Conservation (phyloP, 2,888 invertebrate species). For the Caenorhabditis plicata region DNA sequence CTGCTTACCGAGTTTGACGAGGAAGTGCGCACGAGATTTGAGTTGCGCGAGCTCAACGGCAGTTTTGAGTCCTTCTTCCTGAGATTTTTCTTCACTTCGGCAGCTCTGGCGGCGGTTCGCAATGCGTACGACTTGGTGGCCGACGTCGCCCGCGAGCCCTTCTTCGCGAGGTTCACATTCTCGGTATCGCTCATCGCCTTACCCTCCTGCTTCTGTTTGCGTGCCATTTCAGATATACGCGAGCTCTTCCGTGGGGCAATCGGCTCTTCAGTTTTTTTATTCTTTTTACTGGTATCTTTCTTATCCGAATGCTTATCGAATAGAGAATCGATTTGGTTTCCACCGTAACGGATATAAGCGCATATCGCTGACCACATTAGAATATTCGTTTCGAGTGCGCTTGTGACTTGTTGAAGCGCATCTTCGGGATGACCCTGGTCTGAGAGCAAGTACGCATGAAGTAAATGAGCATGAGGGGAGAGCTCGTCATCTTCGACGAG, state of each 20-base stretch:
- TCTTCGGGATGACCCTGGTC: conserved; percentile 17
- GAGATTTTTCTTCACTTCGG: conserved; percentile 15
- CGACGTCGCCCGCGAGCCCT: background rate
- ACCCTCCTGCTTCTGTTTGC: background rate
- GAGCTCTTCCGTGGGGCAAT: conserved; percentile 18
- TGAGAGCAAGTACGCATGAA: conserved; percentile 25
- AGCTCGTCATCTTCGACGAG: conserved; percentile 11
- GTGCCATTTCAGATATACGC: conserved; percentile 16
- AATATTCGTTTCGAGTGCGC: conserved; percentile 26
- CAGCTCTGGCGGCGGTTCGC: conserved; percentile 17
- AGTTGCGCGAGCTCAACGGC: conserved; percentile 33
- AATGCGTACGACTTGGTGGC: conserved; percentile 14
- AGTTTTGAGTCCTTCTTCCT: conserved; percentile 33
- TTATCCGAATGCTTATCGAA: background rate
- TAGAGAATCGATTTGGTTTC: conserved; percentile 3
- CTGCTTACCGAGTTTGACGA: conserved; percentile 32
- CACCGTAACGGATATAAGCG: conserved; percentile 20
- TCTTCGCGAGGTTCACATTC: conserved; percentile 7
- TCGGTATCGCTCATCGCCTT: conserved; percentile 15
- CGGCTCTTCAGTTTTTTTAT: too few species aligned
- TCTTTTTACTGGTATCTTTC: too few species aligned
- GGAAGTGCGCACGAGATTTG: conserved; percentile 36
- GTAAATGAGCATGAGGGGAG: conserved; percentile 35
- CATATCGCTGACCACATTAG: conserved; percentile 38
- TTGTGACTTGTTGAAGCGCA: conserved; percentile 22